Percentiles rank a stretch among this genome's conserved stretches.
Evolutionary conservation across 1,140 invertebrate genomes (phyloP).

Genomic region (Pseudomyrmex pallidus): DNA sequence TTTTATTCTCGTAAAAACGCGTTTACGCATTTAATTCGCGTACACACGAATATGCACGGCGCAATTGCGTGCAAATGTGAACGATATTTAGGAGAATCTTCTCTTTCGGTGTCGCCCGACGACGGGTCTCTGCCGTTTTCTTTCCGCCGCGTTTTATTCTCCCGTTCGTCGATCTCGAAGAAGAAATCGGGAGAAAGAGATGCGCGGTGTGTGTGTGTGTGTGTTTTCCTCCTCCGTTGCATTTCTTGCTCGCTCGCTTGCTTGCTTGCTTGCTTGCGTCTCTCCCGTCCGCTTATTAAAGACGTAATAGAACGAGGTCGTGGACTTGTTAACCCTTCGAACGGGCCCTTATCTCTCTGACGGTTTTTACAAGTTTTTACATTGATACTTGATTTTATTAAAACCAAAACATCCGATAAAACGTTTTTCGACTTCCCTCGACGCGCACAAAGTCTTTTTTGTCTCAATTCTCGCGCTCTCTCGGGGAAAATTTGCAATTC

Average conservation of each 20-base stretch:
- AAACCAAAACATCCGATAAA: too few relatives aligned
- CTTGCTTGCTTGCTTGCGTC: slow-evolving; percentile 24
- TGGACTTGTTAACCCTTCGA: slow-evolving; percentile 42
- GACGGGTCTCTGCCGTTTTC: not conserved
- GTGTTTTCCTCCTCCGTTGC: slow-evolving; percentile 58
- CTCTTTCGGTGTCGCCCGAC: too few relatives aligned
- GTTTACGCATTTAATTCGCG: too few relatives aligned
- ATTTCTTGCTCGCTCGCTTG: not conserved
- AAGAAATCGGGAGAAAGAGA: slow-evolving; percentile 29
- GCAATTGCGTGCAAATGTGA: too few relatives aligned
- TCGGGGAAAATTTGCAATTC: not conserved
- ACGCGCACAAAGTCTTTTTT: not conserved
- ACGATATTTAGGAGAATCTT: too few relatives aligned
- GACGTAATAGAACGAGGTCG: slow-evolving; percentile 66
- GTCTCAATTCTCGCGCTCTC: not conserved
- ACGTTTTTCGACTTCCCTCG: too few relatives aligned
- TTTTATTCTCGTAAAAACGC: too few relatives aligned
- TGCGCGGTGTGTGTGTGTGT: slow-evolving; percentile 58
- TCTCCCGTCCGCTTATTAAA: slow-evolving; percentile 65
- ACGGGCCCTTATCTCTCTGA: not conserved
- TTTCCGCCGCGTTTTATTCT: not conserved
- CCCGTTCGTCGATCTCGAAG: slow-evolving; percentile 25
- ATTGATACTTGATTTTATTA: too few relatives aligned
- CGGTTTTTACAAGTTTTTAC: too few relatives aligned
- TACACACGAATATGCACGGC: too few relatives aligned